Base-by-base conservation (phyloP, 2,113 vertebrate species). In the Myotis yumanensis region DNA sequence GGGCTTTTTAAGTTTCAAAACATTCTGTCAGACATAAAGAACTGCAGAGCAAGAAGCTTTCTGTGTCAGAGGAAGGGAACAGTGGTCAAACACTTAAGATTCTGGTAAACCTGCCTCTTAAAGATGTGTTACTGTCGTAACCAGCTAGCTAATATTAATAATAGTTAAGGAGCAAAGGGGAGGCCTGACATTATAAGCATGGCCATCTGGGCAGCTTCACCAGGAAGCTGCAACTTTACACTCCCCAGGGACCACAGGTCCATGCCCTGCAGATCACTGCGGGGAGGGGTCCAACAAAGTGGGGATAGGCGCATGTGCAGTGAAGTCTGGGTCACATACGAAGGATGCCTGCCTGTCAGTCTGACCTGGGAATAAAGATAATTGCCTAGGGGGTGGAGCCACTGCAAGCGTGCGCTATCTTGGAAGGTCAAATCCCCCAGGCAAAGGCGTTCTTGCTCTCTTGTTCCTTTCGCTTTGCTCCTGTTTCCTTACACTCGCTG, bases 1-100 rank as follows among this genome's bases (percentile, higher is more conserved):
- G 4, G 23, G 54, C 23, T 86, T 77, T 92, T 62, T 37, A 91
- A 95, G 37, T n/a, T 91, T 76, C 30, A 73, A 77, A 77, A 85
- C 11, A 59, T 57, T 57, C 77, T 52, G 23, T 64, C 40, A 35
- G 54, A 51, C 62, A 73, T 2, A 86, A 12, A 62, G 35, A 62
- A n/a, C 54, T 69, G 69, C 28, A 43, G 52, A 57, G 72, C 35
- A 87, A 72, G 54, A 82, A 76, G 59, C 23, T 28, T 57, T 37
- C 35, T 30, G 43, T 57, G 57, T 86, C 52, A 95, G 35, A 89
- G 77, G 72, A 95, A 76, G 18, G 40, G 35, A 52, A 69, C 1
- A 12, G 11, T 91, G 40, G 68, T 28, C 18, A 17, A n/a, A 87
- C 12, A 52, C 85, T 72, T 85, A 62, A 91, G 87, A 64, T 37